These are phyloP conservation scores for Hylaeus anthracinus DNA, from an alignment of 1,140 invertebrate species.

Conservation along the genomic window DNA sequence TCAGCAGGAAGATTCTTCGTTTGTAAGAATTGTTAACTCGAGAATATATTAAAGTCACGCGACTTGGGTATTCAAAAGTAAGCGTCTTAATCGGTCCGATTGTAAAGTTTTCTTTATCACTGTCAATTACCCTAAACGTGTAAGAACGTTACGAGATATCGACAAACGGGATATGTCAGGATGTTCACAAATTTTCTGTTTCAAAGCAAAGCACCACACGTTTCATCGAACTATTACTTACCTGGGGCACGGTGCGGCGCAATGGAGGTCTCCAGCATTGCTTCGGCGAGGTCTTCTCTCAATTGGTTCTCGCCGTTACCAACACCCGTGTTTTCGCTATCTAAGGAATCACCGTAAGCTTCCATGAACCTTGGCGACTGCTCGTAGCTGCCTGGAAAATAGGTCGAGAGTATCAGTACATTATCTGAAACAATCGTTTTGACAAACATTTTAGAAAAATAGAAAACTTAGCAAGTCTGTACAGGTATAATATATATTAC, in stretches of 20 bases:
- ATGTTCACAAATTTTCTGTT: slow-evolving; percentile 20
- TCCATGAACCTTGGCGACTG: slow-evolving; percentile 93
- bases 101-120: background rate
- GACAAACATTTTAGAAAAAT: too few relatives aligned
- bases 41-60: background rate
- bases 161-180: slow-evolving; percentile 25
- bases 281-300: slow-evolving; percentile 95
- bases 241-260: slow-evolving; percentile 82
- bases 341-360: slow-evolving; percentile 85
- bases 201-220: slow-evolving; percentile 35
- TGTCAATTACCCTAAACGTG: background rate
- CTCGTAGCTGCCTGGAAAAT: slow-evolving; percentile 89
- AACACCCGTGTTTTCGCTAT: slow-evolving; percentile 80
- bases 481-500: too few relatives aligned
- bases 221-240: slow-evolving; percentile 70
- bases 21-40: slow-evolving; percentile 6
- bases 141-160: background rate
- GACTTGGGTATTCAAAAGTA: background rate
- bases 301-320: slow-evolving; percentile 87
- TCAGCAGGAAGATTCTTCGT: slow-evolving; percentile 19
- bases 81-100: background rate
- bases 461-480: too few relatives aligned
- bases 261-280: slow-evolving; percentile 92
- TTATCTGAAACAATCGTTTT: too few relatives aligned
- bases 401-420: background rate